A percentile compares a stretch with the other conserved stretches of the same genome.
phyloP scores from a whole-genome alignment of 2,113 vertebrate genomes.

The human region DNA sequence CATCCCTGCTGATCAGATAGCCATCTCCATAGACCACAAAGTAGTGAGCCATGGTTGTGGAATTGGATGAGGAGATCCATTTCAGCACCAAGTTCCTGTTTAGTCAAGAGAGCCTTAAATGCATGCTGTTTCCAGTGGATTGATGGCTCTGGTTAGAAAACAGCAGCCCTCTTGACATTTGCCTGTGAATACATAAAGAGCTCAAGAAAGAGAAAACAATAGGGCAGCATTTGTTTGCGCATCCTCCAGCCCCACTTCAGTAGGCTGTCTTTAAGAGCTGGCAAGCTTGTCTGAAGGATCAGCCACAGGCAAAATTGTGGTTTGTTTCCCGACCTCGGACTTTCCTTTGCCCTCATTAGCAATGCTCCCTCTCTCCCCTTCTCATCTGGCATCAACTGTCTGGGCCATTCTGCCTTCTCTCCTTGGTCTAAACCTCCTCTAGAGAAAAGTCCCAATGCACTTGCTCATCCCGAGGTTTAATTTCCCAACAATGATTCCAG shows the following conservation, averaged over 20 bases:
- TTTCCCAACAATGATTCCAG: neutral
- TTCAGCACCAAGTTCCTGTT: slow-evolving; percentile 82
- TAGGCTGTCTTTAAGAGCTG: neutral
- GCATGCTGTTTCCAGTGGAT: slow-evolving; percentile 59
- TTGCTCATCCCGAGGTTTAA: neutral
- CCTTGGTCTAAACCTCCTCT: neutral
- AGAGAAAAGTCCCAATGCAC: neutral
- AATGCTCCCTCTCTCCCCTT: neutral
- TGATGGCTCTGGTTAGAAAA: slow-evolving; percentile 24
- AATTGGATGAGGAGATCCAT: slow-evolving; percentile 84
- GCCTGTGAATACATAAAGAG: slow-evolving; percentile 49
- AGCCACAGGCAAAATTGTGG: neutral
- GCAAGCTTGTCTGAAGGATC: neutral
- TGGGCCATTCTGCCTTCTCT: neutral
- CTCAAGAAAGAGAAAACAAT: neutral
- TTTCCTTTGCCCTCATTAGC: neutral
- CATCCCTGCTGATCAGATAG: slow-evolving; percentile 89
- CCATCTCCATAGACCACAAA: slow-evolving; percentile 84
- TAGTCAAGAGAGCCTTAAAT: slow-evolving; percentile 77
- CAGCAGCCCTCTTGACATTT: slow-evolving; percentile 47
- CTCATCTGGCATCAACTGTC: neutral
- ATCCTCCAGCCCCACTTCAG: slow-evolving; percentile 23
- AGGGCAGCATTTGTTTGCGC: neutral
- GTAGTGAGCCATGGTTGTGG: slow-evolving; percentile 53
- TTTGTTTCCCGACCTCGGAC: neutral